phyloP scores from a whole-genome alignment of 2,888 invertebrate genomes.

The Maniola hyperantus region DNA sequence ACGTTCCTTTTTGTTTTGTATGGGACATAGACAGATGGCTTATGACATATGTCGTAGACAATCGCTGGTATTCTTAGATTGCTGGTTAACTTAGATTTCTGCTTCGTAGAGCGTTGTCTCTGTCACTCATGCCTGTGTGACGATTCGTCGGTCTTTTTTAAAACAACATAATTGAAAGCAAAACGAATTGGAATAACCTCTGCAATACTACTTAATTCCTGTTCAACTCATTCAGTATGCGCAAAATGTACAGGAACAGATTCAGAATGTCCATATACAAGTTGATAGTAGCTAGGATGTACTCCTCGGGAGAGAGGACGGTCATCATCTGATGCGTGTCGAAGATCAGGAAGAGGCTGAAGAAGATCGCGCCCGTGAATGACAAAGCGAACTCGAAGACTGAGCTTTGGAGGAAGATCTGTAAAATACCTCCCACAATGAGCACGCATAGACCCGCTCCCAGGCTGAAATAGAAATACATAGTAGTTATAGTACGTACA shows the following conservation, averaged over 20 bases:
- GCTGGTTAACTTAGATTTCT: too few relatives aligned
- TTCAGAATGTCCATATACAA: conserved; percentile 94
- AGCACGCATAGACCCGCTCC: conserved; percentile 86
- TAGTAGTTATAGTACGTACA: too few relatives aligned
- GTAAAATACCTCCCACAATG: conserved; percentile 87
- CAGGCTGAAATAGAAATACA: conserved; percentile 68
- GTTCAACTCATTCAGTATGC: conserved; percentile 85
- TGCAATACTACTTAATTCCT: conserved; percentile 63
- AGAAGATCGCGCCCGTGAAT: conserved; percentile 88
- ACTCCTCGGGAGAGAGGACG: conserved; percentile 91
- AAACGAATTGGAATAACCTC: not conserved
- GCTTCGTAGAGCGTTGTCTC: too few relatives aligned
- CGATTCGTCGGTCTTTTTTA: too few relatives aligned
- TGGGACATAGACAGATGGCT: too few relatives aligned
- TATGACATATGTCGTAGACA: too few relatives aligned
- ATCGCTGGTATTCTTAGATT: too few relatives aligned
- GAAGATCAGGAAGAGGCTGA: conserved; percentile 91
- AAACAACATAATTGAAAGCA: too few relatives aligned
- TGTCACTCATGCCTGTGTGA: too few relatives aligned
- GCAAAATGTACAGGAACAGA: conserved; percentile 90
- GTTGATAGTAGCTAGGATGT: conserved; percentile 92
- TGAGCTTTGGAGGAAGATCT: conserved; percentile 88
- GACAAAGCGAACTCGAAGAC: conserved; percentile 87
- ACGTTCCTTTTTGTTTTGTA: too few relatives aligned
- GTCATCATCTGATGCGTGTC: conserved; percentile 94